Evolutionary conservation across 1,140 invertebrate genomes (phyloP).

Genomic region (Meteorus sp.): DNA sequence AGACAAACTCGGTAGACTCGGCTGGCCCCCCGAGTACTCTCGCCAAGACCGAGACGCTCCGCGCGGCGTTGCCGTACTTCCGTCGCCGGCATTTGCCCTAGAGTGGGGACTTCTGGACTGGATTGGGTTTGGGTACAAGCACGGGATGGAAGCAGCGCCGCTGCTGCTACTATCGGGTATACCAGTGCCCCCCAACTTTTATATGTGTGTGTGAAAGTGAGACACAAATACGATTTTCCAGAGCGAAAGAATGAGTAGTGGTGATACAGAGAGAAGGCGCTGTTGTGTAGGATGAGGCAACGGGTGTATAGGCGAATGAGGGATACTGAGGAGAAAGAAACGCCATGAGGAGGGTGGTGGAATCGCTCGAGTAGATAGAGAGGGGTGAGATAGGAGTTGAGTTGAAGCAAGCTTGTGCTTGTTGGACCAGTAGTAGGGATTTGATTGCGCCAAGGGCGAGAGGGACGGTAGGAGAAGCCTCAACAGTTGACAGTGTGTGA

Average conservation of each 20-base stretch:
- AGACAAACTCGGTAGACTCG: slow-evolving; percentile 56
- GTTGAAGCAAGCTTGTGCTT: background rate
- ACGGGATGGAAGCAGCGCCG: slow-evolving; percentile 5
- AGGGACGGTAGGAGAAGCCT: background rate
- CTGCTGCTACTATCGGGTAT: background rate
- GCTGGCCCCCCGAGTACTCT: slow-evolving; percentile 49
- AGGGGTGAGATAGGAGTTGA: slow-evolving; percentile 34
- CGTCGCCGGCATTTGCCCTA: slow-evolving; percentile 29
- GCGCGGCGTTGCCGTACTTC: slow-evolving; percentile 50
- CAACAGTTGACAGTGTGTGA: too few relatives aligned
- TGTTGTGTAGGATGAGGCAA: slow-evolving; percentile 7
- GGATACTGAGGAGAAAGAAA: slow-evolving; percentile 11
- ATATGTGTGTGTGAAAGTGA: too few relatives aligned
- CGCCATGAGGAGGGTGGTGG: slow-evolving; percentile 8
- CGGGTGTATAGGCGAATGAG: background rate
- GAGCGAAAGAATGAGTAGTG: too few relatives aligned
- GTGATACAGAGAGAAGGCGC: background rate
- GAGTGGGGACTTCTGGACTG: slow-evolving; percentile 48
- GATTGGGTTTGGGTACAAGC: slow-evolving; percentile 39
- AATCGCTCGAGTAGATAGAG: slow-evolving; percentile 25
- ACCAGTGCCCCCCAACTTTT: background rate
- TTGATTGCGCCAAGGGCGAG: slow-evolving; percentile 25
- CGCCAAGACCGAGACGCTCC: slow-evolving; percentile 52
- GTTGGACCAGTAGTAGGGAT: slow-evolving; percentile 35
- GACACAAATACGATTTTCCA: too few relatives aligned